Percentiles rank a stretch among this genome's conserved stretches.
Conservation (phyloP, 2,113 vertebrate genomes). For the Rattus norvegicus region DNA sequence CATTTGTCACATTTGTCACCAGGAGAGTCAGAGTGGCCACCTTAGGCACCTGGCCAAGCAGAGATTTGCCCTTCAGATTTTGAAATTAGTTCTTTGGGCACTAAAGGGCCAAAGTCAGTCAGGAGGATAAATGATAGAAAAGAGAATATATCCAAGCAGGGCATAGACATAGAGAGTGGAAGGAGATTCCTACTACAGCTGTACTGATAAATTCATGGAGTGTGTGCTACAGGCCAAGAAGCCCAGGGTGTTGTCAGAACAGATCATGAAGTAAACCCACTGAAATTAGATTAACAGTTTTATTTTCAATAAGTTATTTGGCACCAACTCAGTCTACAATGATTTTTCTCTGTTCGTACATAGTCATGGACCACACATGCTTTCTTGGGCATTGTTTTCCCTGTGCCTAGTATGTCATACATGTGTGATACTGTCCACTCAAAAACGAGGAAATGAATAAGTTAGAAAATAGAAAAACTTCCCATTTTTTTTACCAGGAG, state of each 20-base stretch:
- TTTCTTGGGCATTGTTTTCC: neutral
- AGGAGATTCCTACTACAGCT: conserved; percentile 8
- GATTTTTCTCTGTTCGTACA: neutral
- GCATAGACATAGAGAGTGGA: conserved; percentile 42
- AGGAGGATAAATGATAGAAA: conserved; percentile 62
- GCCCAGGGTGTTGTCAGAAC: neutral
- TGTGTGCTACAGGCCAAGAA: neutral
- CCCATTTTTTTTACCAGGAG: neutral
- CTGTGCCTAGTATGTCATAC: neutral
- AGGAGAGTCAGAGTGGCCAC: conserved; percentile 50
- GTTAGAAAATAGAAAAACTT: neutral
- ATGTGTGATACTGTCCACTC: neutral
- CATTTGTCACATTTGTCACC: conserved; percentile 71
- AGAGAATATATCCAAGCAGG: conserved; percentile 63
- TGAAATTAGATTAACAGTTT: conserved; percentile 17
- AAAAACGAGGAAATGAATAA: neutral
- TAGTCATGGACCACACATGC: neutral
- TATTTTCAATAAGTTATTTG: neutral
- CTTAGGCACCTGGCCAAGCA: conserved; percentile 56
- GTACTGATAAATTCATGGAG: conserved; percentile 22
- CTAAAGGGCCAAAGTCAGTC: conserved; percentile 59
- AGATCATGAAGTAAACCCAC: neutral
- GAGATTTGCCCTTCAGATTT: conserved; percentile 70
- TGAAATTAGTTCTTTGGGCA: conserved; percentile 70
- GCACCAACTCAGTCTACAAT: neutral